Evolutionary conservation across 2,113 vertebrate species (phyloP).

Genomic region (Pterocles gutturalis): DNA sequence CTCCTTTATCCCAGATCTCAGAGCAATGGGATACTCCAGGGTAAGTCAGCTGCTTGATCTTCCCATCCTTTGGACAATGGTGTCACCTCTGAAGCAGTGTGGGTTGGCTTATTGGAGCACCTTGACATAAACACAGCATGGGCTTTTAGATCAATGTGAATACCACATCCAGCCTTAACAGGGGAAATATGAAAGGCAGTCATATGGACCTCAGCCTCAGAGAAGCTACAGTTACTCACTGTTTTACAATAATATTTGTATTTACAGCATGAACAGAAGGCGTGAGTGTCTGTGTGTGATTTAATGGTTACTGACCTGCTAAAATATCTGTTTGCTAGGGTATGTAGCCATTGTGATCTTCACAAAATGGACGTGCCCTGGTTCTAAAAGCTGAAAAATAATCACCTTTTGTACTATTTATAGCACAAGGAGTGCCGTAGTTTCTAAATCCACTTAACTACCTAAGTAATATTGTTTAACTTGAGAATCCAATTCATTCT

Average conservation of each 20-base stretch:
- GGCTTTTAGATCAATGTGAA: not conserved
- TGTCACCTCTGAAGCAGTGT: not conserved
- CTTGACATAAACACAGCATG: not conserved
- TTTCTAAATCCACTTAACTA: slow-evolving; percentile 14
- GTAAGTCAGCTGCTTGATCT: not conserved
- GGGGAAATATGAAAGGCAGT: not conserved
- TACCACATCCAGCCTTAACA: not conserved
- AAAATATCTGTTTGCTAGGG: not conserved
- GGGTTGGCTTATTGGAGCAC: not conserved
- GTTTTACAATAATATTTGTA: not conserved
- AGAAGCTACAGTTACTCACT: not conserved
- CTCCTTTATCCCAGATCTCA: not conserved
- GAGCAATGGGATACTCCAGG: not conserved
- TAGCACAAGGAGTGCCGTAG: not conserved
- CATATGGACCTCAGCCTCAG: not conserved
- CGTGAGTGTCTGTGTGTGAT: not conserved
- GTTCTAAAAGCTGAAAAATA: not conserved
- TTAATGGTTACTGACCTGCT: not conserved
- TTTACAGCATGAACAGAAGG: not conserved
- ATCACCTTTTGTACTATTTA: not conserved
- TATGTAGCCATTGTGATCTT: not conserved
- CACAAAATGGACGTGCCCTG: not conserved
- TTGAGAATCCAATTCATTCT: slow-evolving; percentile 22
- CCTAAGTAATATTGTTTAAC: slow-evolving; percentile 10
- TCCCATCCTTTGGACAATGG: not conserved